These are phyloP conservation scores for Heptranchias perlo DNA, from an alignment of 2,113 vertebrate species.

Conservation along the genomic window DNA sequence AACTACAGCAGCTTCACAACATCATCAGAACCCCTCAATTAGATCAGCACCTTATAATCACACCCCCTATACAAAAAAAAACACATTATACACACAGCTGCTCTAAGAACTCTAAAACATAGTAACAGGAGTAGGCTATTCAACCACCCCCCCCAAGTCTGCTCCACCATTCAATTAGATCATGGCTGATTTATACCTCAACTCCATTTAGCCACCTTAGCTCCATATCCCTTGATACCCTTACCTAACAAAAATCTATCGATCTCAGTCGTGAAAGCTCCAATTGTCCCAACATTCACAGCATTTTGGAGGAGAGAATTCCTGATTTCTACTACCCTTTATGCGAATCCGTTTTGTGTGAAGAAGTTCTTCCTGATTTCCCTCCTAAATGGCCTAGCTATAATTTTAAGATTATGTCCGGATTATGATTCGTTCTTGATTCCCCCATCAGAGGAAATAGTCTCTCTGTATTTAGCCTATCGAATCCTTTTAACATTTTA, in stretches of 20 bases:
- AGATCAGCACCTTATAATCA: neutral
- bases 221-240: neutral
- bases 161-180: neutral
- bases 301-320: neutral
- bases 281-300: neutral
- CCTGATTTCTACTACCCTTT: neutral
- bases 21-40: neutral
- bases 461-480: neutral
- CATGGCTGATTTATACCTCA: neutral
- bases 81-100: neutral
- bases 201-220: too few relatives aligned
- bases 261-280: neutral
- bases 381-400: neutral
- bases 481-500: neutral
- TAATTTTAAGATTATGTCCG: neutral
- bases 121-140: neutral
- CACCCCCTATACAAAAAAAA: neutral
- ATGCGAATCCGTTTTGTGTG: too few relatives aligned
- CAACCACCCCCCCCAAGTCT: too few relatives aligned
- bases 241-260: neutral
- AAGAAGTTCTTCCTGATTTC: neutral
- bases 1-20: neutral
- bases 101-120: neutral
- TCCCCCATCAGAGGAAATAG: neutral
- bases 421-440: neutral